Evolutionary conservation across 2,113 vertebrate genomes (phyloP).

Genomic region (Hyla sarda): DNA sequence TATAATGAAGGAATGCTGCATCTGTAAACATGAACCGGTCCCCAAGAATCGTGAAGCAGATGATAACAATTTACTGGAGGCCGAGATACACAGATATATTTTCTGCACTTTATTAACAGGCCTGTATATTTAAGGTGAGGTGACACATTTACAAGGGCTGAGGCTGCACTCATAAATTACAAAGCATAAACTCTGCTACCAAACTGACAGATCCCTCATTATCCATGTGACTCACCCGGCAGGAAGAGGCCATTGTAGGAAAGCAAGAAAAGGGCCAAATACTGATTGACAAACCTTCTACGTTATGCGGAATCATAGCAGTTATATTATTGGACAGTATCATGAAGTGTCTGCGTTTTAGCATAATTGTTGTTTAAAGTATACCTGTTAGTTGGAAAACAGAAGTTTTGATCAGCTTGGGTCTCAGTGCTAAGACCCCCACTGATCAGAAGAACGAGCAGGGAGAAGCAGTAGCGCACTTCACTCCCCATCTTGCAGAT

Average conservation of each 20-base stretch:
- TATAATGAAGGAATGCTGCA: neutral
- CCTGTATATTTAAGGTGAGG: conserved; percentile 28
- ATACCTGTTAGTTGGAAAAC: no score
- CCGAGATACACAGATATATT: neutral
- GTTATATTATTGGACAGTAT: neutral
- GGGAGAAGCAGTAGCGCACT: no score
- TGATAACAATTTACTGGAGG: neutral
- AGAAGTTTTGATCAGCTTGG: no score
- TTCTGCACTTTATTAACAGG: neutral
- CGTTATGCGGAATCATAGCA: neutral
- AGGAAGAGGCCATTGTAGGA: neutral
- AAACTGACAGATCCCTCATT: conserved; percentile 20
- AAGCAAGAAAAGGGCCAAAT: neutral
- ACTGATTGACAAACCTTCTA: neutral
- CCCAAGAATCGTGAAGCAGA: neutral
- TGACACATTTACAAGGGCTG: conserved; percentile 19
- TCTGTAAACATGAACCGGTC: neutral
- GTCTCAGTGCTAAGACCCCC: no score
- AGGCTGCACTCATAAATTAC: neutral
- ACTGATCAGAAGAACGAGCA: no score
- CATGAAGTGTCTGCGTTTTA: neutral
- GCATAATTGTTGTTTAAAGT: no score
- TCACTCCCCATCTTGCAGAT: no score
- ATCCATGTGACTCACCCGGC: conserved; percentile 28
- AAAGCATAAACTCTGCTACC: conserved; percentile 14